Percentiles rank a stretch among this genome's conserved stretches.
These are phyloP conservation scores for Zaprionus lineosus DNA, from an alignment of 2,888 invertebrate species.

Conservation along the genomic window DNA sequence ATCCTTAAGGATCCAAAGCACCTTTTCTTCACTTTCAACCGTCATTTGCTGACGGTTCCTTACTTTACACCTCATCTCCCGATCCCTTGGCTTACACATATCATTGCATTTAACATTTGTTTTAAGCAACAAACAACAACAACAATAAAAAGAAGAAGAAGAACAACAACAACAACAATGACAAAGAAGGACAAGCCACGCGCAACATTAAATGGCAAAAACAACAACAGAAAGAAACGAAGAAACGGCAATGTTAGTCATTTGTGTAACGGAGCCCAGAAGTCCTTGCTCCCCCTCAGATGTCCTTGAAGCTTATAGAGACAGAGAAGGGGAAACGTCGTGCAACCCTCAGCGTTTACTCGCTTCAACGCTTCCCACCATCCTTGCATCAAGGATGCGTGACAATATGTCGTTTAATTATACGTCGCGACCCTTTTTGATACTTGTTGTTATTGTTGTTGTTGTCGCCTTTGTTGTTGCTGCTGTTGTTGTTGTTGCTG, in stretches of 20 bases:
- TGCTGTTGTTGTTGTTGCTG: constrained; percentile 54
- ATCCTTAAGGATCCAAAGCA: constrained; percentile 1
- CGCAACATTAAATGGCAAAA: constrained; percentile 49
- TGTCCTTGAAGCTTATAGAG: constrained; percentile 34
- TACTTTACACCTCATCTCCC: not conserved
- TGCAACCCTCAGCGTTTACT: not conserved
- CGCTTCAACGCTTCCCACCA: not conserved
- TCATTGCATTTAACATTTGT: constrained; percentile 23
- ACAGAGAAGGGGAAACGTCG: not conserved
- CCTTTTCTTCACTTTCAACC: not conserved
- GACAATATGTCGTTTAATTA: constrained; percentile 77
- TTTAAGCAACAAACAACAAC: constrained; percentile 25
- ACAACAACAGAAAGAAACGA: constrained; percentile 22
- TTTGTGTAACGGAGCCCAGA: constrained; percentile 20
- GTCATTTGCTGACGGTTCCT: constrained; percentile 1
- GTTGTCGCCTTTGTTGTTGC: constrained; percentile 19
- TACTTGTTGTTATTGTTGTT: not conserved
- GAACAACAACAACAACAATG: constrained; percentile 22
- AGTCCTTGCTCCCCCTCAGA: constrained; percentile 25
- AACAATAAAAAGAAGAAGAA: constrained; percentile 16
- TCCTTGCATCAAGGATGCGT: constrained; percentile 61
- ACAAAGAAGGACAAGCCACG: no score
- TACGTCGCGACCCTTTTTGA: constrained; percentile 67
- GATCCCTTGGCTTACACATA: not conserved
- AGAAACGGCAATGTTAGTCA: constrained; percentile 20